phyloP scores from a whole-genome alignment of 1,140 invertebrate genomes.

The Ostrea denselamellosa region DNA sequence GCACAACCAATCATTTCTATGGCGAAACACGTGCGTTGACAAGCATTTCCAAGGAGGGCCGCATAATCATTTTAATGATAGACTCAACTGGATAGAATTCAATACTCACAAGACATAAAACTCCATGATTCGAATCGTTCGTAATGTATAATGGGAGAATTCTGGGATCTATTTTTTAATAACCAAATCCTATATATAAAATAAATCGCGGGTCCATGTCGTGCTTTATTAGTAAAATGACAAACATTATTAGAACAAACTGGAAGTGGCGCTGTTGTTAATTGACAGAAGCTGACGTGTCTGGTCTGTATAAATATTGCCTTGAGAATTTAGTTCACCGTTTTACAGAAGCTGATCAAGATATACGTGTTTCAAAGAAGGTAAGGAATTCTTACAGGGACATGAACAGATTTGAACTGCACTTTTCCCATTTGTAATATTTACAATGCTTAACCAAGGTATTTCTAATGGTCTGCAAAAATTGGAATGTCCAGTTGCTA shows the following conservation, averaged over 20 bases:
- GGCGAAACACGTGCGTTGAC: too few species aligned
- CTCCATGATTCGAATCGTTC: neutral
- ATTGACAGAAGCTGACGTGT: neutral
- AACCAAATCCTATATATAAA: neutral
- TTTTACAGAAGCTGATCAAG: neutral
- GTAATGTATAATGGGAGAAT: neutral
- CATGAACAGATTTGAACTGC: too few species aligned
- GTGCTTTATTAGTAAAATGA: neutral
- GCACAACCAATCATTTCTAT: too few species aligned
- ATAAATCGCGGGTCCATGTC: neutral
- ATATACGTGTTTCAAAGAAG: neutral
- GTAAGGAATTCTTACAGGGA: neutral
- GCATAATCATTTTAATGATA: neutral
- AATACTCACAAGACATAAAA: neutral
- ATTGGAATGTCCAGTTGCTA: too few species aligned
- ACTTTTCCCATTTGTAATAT: too few species aligned
- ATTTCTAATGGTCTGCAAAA: too few species aligned
- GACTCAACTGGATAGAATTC: neutral
- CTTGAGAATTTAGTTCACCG: neutral
- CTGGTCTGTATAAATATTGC: constrained; percentile 3
- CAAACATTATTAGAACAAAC: neutral
- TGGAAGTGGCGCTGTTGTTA: neutral
- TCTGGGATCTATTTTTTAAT: neutral
- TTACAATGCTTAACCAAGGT: too few species aligned
- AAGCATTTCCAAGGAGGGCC: too few species aligned